Base-by-base conservation (phyloP, 2,888 invertebrate species). In the Spisula solida region DNA sequence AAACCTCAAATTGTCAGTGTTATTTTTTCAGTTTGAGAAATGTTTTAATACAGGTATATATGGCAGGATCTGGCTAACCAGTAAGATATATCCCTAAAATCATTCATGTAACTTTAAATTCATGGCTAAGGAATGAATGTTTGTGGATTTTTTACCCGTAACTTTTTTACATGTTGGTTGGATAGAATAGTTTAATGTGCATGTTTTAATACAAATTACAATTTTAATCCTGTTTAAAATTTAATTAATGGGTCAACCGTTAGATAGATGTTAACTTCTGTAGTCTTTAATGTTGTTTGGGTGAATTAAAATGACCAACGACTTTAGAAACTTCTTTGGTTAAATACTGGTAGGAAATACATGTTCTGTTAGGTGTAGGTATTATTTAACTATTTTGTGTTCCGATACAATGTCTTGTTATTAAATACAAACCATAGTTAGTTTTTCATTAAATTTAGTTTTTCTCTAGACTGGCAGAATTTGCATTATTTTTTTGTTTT, bases 21-120 rank as follows among this genome's bases (percentile, higher is more conserved):
- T 34, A 66, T 85, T 78, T 81, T 85, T 86, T 86, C 86, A 86
- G 88, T 88, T 4, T 81, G 81, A 47, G 56, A 81, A 41, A 48
- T 83, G 60, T 82, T 85, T 84, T 66, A 60, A 75, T 56, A 80
- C 56, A 85, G 81, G 70, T 89, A 31, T 41, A 51, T 60, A 75
- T 83, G n/a, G 51, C 16, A 56, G 8, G 56, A 66, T 66, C 47
- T 41, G 66, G 18, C 56, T 41, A 18, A 60, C 12, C 25, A 66
- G 82, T 82, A 82, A 82, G 82, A 66, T 12, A 75, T 34, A 70
- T 70, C 12, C 14, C 31, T 31, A 18, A 34, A 75, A 34, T 75
- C 31, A 31, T 75, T 75, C 14, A 34, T 75, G 31, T 75, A 75
- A 75, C 18, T 16, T 75, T 16, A 34, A 31, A 16, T 34, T 16